phyloP scores from a whole-genome alignment of 1,140 invertebrate species.

The Lysiphlebus fabarum region DNA sequence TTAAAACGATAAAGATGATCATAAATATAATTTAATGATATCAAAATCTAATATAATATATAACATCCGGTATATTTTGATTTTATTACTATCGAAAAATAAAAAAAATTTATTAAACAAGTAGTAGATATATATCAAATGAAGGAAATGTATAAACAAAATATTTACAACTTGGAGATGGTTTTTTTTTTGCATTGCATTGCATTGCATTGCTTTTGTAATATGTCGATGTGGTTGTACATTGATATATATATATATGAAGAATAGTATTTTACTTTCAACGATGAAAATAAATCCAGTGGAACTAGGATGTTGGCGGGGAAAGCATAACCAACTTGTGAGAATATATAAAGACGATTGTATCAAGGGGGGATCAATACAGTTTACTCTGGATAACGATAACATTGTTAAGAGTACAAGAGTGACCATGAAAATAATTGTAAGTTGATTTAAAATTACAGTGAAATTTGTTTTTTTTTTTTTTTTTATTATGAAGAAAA shows the following conservation, averaged over 20 bases:
- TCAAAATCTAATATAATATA: too few species aligned
- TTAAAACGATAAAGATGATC: too few species aligned
- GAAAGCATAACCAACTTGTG: slow-evolving; percentile 25
- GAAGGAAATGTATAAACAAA: too few species aligned
- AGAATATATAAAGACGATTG: slow-evolving; percentile 31
- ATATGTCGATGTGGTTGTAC: slow-evolving; percentile 1
- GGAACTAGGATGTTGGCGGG: slow-evolving; percentile 27
- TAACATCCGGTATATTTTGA: too few species aligned
- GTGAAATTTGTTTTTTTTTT: neutral
- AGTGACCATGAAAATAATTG: slow-evolving; percentile 27
- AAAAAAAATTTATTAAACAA: too few species aligned
- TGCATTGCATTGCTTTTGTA: too few species aligned
- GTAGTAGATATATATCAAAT: too few species aligned
- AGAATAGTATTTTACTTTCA: slow-evolving; percentile 32
- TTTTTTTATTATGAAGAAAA: too few species aligned
- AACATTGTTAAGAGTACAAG: slow-evolving; percentile 19
- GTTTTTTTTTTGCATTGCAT: too few species aligned
- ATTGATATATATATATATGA: slow-evolving; percentile 8
- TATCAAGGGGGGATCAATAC: slow-evolving; percentile 29
- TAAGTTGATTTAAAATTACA: slow-evolving; percentile 10
- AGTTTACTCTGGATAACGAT: slow-evolving; percentile 29
- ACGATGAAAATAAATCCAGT: slow-evolving; percentile 16
- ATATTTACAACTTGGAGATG: too few species aligned
- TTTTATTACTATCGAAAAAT: too few species aligned
- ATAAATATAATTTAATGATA: too few species aligned